Evolutionary conservation across 2,888 invertebrate genomes (phyloP).

Genomic region (Helicoverpa assulta): DNA sequence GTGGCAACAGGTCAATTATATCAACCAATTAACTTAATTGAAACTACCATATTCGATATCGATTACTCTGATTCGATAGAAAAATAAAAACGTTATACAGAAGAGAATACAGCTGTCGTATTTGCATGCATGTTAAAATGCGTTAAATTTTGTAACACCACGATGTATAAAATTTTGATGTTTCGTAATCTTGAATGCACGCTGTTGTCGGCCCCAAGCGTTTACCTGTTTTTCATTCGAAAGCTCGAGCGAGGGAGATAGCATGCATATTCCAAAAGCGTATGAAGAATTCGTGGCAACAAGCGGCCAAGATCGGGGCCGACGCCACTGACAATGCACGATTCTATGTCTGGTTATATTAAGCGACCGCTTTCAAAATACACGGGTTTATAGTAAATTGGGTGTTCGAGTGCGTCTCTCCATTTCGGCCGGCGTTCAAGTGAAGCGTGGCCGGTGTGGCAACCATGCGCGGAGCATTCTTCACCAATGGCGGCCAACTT

Average conservation of each 20-base stretch:
- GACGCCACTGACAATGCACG: constrained; percentile 88
- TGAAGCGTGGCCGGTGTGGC: constrained; percentile 86
- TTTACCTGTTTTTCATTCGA: constrained; percentile 86
- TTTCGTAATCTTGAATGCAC: constrained; percentile 73
- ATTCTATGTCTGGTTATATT: constrained; percentile 87
- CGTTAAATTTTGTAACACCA: constrained; percentile 73
- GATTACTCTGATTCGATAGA: constrained; percentile 44
- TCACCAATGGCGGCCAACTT: constrained; percentile 87
- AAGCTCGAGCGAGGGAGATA: constrained; percentile 80
- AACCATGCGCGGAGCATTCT: constrained; percentile 90
- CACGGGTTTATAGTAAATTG: constrained; percentile 74
- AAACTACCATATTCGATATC: constrained; percentile 40
- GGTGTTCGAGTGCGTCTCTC: constrained; percentile 76
- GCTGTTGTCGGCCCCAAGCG: constrained; percentile 74
- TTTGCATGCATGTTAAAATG: constrained; percentile 70
- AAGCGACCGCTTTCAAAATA: constrained; percentile 76
- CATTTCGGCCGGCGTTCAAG: constrained; percentile 78
- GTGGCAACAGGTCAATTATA: constrained; percentile 46
- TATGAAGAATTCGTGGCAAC: constrained; percentile 79
- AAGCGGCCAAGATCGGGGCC: constrained; percentile 85
- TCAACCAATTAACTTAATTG: constrained; percentile 35
- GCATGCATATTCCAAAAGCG: constrained; percentile 81
- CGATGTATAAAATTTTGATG: constrained; percentile 70
- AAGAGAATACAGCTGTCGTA: constrained; percentile 59
- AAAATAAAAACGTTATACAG: constrained; percentile 39